Base-by-base conservation (phyloP, 2,113 vertebrate species). In the Eurypyga helias region DNA sequence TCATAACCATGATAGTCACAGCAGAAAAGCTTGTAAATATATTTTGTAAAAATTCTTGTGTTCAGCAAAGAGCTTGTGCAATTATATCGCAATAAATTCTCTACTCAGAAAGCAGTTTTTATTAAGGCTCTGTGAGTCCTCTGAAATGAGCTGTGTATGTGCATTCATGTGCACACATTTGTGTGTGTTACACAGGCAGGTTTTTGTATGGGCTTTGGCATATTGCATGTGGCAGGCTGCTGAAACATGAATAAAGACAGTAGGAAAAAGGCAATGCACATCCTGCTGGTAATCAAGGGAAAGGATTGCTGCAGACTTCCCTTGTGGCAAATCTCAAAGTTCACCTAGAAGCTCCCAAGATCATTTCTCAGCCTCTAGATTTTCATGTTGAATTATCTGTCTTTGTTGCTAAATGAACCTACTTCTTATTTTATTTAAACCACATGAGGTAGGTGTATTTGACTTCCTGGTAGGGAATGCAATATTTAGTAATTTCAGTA, bases 371-470 rank as follows among this genome's bases (percentile, higher is more conserved):
- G 78, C 45, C 69, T 78, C 57, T 62, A 91, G 96, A 96, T 98
- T 98, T 98, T 98, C 95, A 96, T 89, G 91, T 96, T 96, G 91
- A 96, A 97, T 98, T 98, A 96, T 94, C 83, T 90, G 70, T 93
- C 96, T 96, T 77, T 54, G 71, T 96, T 96, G 90, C 83, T 96
- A 98, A 97, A 97, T 96, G 80, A 98, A 96, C 90, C 88, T 86
- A 66, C 95, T 93, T 98, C 85, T 97, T 97, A 77, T 97, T 98
- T 98, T 98, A 97, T 98, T 98, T 97, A 98, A 98, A 97, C 83
- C 94, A 95, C 94, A 75, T 49, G 34, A 95, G 76, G 80, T 78
- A 89, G 80, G 58, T 90, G 82, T 75, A 93, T 96, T 96, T 97
- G 93, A 95, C 92, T 97, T 96, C 95, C 94, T 93, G 71, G 79